Conservation (phyloP, 2,797 vertebrate species). For the Potorous gilbertii region DNA sequence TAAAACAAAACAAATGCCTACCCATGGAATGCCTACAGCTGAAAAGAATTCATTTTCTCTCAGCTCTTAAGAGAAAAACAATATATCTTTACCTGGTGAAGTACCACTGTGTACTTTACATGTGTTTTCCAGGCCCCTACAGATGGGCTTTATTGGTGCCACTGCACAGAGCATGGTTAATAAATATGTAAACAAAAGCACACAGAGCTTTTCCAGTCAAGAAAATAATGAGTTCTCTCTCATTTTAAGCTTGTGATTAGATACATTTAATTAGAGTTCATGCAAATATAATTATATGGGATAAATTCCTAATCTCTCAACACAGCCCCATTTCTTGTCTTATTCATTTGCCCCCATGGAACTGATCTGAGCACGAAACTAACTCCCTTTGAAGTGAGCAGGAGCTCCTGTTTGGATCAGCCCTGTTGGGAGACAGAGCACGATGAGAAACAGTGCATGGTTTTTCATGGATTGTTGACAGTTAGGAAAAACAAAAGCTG, state of each 20-base stretch:
- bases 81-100: slow-evolving; percentile 73
- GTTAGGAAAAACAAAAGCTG: slow-evolving; percentile 47
- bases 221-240: slow-evolving; percentile 33
- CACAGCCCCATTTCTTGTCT: slow-evolving; percentile 19
- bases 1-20: slow-evolving; percentile 67
- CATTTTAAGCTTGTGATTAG: slow-evolving; percentile 49
- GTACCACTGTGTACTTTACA: slow-evolving; percentile 46
- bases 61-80: slow-evolving; percentile 47
- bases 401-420: background rate
- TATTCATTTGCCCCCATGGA: background rate
- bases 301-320: background rate
- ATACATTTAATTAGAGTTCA: slow-evolving; percentile 46
- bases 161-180: slow-evolving; percentile 34
- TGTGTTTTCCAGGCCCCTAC: slow-evolving; percentile 57
- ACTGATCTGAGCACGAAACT: slow-evolving; percentile 9
- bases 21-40: slow-evolving; percentile 62
- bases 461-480: slow-evolving; percentile 19
- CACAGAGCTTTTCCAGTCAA: background rate
- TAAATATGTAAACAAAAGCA: slow-evolving; percentile 59
- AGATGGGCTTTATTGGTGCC: slow-evolving; percentile 58
- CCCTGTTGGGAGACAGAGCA: slow-evolving; percentile 20
- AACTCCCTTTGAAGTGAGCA: slow-evolving; percentile 34
- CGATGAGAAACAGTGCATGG: slow-evolving; percentile 25
- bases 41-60: slow-evolving; percentile 76
- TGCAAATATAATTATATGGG: slow-evolving; percentile 39